Base-by-base conservation (phyloP, 2,888 invertebrate genomes). In the Drosophila flavopinicola region DNA sequence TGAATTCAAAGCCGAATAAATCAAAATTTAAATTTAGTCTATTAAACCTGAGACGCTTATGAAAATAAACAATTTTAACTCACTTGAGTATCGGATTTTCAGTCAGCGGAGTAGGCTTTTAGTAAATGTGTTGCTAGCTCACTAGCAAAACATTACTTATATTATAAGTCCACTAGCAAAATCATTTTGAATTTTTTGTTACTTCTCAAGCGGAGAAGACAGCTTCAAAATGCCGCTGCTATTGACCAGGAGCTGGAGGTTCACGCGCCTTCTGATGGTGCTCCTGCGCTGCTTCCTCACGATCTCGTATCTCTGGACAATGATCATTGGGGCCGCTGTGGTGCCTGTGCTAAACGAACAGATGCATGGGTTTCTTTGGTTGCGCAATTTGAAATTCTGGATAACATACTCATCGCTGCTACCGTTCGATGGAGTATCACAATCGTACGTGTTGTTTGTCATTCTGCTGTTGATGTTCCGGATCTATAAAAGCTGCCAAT, bases 311-410 rank as follows among this genome's bases (percentile, higher is more conserved):
- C 60, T 75, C 0, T 66, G 77, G 74, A 0, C 17, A 1, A 41
- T 66, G 51, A 0, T 66, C 0, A 15, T 47, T 0, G 41, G 59
- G 1, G 59, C 74, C 11, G 42, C 51, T 3, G 0, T 77, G 2
- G 1, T 47, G 6, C 64, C 76, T 1, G 24, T 15, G 1, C 0
- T 51, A 1, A 1, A 9, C 0, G 15, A 25, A 2, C 1, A 13
- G 6, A 6, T 20, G 6, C n/a, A n/a, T n/a, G n/a, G n/a, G n/a
- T n/a, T n/a, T n/a, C n/a, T n/a, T n/a, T n/a, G n/a, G n/a, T n/a
- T n/a, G n/a, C n/a, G n/a, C n/a, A 25, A 13, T 3, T n/a, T n/a
- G n/a, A 10, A 29, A 3, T 39, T 24, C 6, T 27, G 10, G 6
- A 6, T 65, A 0, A n/a, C 7, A 1, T 56, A 52, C 30, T 13